A percentile compares a stretch with the other conserved stretches of the same genome.
phyloP scores from a whole-genome alignment of 2,888 invertebrate species.

The Scelioninae gen. 2 region DNA sequence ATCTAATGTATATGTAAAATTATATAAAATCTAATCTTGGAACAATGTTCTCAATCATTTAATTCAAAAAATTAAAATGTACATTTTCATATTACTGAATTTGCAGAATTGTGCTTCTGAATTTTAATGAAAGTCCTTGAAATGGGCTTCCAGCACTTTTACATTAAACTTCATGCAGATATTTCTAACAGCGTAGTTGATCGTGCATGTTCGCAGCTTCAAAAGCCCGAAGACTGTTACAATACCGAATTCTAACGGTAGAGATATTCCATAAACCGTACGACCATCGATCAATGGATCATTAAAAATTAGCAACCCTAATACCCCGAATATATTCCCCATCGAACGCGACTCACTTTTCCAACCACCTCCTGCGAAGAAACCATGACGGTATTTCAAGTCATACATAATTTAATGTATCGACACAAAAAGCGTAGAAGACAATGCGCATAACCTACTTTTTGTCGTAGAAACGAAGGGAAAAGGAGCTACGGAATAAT shows the following conservation, averaged over 20 bases:
- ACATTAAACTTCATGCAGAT: too few relatives aligned
- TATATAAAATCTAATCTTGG: too few relatives aligned
- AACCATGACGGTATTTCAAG: slow-evolving; percentile 39
- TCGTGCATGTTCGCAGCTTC: too few relatives aligned
- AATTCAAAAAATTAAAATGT: too few relatives aligned
- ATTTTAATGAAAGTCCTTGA: too few relatives aligned
- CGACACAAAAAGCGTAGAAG: slow-evolving; percentile 49
- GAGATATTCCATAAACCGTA: neutral
- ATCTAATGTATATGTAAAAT: too few relatives aligned
- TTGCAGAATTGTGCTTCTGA: too few relatives aligned
- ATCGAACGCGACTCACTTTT: slow-evolving; percentile 18
- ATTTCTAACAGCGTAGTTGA: too few relatives aligned
- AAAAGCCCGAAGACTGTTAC: neutral
- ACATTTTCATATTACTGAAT: too few relatives aligned
- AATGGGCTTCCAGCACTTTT: too few relatives aligned
- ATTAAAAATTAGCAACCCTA: slow-evolving; percentile 41
- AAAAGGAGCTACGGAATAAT: slow-evolving; percentile 50
- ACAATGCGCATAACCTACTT: slow-evolving; percentile 55
- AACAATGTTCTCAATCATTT: too few relatives aligned
- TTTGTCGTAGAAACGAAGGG: slow-evolving; percentile 35
- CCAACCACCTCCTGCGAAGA: slow-evolving; percentile 32
- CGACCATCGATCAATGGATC: slow-evolving; percentile 16
- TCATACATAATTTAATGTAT: slow-evolving; percentile 51
- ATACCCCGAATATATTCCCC: neutral
- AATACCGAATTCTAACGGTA: neutral